These are phyloP conservation scores for Antennarius maculatus DNA, from an alignment of 2,797 vertebrate genomes.

Conservation along the genomic window DNA sequence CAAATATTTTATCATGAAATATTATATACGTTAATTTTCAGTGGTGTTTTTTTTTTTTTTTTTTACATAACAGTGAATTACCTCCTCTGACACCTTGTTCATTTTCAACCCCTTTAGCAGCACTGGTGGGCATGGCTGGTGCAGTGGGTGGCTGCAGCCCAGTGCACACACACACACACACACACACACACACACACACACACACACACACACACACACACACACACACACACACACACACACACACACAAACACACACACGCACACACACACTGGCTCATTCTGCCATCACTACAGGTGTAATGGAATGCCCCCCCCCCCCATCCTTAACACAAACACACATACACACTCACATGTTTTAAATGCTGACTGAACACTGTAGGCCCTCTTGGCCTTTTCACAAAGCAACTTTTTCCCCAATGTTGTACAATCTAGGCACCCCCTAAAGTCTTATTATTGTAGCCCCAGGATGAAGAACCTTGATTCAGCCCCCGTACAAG, in stretches of 20 bases:
- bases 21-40: slow-evolving; percentile 69
- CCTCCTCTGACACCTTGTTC: slow-evolving; percentile 77
- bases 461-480: slow-evolving; percentile 27
- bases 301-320: slow-evolving; percentile 48
- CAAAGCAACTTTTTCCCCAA: slow-evolving; percentile 48
- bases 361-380: slow-evolving; percentile 44
- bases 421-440: slow-evolving; percentile 54
- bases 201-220: slow-evolving; percentile 36
- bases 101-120: slow-evolving; percentile 79
- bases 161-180: slow-evolving; percentile 35
- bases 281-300: slow-evolving; percentile 57
- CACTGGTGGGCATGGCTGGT: slow-evolving; percentile 56
- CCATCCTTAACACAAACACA: slow-evolving; percentile 2
- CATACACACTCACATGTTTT: slow-evolving; percentile 28
- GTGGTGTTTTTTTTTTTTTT: too few relatives aligned
- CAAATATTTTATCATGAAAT: slow-evolving; percentile 59
- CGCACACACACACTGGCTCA: slow-evolving; percentile 49
- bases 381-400: slow-evolving; percentile 42
- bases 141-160: slow-evolving; percentile 72
- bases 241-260: too few relatives aligned
- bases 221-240: neutral
- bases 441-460: slow-evolving; percentile 56
- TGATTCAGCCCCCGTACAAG: slow-evolving; percentile 43
- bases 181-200: slow-evolving; percentile 16
- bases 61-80: slow-evolving; percentile 80